Conservation (phyloP, 2,113 vertebrate genomes). For the Equus przewalskii region DNA sequence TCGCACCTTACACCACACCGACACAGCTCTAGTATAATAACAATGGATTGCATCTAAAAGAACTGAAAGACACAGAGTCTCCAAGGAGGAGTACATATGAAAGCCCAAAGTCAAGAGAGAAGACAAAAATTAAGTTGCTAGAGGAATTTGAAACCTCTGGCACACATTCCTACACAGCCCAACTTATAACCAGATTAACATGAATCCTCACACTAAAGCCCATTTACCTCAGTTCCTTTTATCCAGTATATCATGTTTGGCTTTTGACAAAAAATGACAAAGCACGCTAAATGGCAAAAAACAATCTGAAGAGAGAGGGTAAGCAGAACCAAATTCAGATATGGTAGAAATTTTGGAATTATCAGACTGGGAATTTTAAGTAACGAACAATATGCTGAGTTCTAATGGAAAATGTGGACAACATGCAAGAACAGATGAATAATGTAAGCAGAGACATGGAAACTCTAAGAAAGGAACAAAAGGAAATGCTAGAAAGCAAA, state of each 20-base stretch:
- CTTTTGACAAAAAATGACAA: neutral
- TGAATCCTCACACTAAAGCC: neutral
- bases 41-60: neutral
- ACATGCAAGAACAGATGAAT: neutral
- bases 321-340: neutral
- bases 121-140: neutral
- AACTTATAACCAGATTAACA: neutral
- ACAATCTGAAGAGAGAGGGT: neutral
- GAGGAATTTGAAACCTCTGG: neutral
- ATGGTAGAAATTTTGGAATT: neutral
- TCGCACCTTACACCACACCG: neutral
- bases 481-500: neutral
- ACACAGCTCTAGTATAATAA: neutral
- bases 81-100: neutral
- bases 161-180: neutral
- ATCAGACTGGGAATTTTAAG: neutral
- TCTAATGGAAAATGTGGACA: neutral
- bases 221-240: neutral
- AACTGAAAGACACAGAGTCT: neutral
- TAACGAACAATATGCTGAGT: neutral
- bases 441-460: neutral
- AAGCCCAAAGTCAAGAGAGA: neutral
- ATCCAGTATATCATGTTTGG: no score
- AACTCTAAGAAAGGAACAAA: neutral
- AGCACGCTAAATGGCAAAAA: neutral